Conservation (phyloP, 2,797 vertebrate species). For the Hypotaenidia philippensis region DNA sequence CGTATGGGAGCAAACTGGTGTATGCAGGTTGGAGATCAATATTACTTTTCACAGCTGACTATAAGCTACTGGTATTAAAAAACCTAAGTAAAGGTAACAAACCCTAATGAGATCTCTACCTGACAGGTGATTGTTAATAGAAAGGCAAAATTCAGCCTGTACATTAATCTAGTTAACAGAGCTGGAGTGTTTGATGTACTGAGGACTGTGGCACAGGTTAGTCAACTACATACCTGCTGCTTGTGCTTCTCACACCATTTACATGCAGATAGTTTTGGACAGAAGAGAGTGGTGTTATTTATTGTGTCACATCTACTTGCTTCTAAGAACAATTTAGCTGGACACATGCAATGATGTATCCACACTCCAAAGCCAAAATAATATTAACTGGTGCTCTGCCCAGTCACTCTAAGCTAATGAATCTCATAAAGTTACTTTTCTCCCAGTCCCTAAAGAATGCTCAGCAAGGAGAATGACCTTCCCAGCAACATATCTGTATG, state of each 20-base stretch:
- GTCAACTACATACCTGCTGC: neutral
- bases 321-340: neutral
- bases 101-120: neutral
- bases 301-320: neutral
- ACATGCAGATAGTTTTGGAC: neutral
- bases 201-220: neutral
- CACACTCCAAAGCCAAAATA: neutral
- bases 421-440: neutral
- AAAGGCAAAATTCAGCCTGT: neutral
- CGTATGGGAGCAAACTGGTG: rapidly evolving
- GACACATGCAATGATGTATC: neutral
- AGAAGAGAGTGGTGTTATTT: neutral
- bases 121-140: neutral
- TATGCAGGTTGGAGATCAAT: neutral
- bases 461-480: neutral
- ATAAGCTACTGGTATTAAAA: neutral
- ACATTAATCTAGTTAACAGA: neutral
- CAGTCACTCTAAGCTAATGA: neutral
- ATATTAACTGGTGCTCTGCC: neutral
- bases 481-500: neutral
- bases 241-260: neutral
- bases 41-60: neutral
- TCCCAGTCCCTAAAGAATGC: neutral
- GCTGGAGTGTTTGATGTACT: neutral
- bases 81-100: neutral